phyloP scores from a whole-genome alignment of 2,888 invertebrate species.

The Melanophora roralis region DNA sequence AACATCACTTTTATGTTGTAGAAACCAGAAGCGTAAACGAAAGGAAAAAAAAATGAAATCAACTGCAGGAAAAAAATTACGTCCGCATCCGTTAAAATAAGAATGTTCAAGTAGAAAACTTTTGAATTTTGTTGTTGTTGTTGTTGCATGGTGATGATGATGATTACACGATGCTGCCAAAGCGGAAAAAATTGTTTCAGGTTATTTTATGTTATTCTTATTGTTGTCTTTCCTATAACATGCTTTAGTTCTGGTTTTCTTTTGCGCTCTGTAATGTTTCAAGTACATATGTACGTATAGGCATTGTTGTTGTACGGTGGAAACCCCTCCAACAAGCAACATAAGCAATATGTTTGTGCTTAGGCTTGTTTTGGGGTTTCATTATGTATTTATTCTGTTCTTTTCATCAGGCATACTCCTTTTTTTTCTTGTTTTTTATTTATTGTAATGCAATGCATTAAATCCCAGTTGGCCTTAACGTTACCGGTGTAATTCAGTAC shows the following conservation, averaged over 20 bases:
- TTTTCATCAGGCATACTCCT: conserved; percentile 32
- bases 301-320: conserved; percentile 33
- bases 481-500: conserved; percentile 5
- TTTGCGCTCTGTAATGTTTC: conserved; percentile 44
- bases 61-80: conserved; percentile 24
- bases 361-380: conserved; percentile 42
- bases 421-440: neutral
- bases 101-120: conserved; percentile 64
- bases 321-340: neutral
- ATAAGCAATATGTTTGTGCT: conserved; percentile 42
- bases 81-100: conserved; percentile 57
- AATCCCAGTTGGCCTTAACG: conserved; percentile 18
- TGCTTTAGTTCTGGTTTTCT: conserved; percentile 54
- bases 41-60: conserved; percentile 1
- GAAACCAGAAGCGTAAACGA: conserved; percentile 56
- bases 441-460: conserved; percentile 1
- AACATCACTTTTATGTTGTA: conserved; percentile 55
- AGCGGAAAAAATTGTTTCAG: conserved; percentile 16
- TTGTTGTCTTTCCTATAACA: neutral
- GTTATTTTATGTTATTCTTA: conserved; percentile 48
- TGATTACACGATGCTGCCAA: conserved; percentile 45
- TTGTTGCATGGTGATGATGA: conserved; percentile 60
- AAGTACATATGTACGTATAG: no score
- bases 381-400: conserved; percentile 19
- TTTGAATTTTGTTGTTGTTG: conserved; percentile 57